Evolutionary conservation across 2,113 vertebrate species (phyloP), one percentile per base, ranked within the genome.

Genomic region (Alethe diademata): DNA sequence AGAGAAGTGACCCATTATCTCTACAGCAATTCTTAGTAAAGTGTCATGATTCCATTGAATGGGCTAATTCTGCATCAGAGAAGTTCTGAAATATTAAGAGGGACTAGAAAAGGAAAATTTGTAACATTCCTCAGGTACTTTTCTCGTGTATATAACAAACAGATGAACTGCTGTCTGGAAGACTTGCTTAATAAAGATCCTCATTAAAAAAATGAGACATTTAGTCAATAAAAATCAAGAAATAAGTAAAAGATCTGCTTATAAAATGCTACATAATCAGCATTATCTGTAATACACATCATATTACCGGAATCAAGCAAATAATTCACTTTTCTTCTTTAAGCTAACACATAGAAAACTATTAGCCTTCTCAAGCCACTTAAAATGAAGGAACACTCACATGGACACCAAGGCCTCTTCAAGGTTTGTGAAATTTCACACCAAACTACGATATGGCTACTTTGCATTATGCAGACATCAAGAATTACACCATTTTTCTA

Each of bases 371-470:
- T 45, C 0, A 2, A 53, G 38, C 35, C 57, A 75, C 45, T 47
- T n/a, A 38, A 87, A 81, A 81, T 19, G 8, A 66, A 89, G 14
- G 28, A 24, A 47, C 42, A 62, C 6, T 54, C 23, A 54, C 4
- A 66, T 1, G 14, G 56, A 65, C 19, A 86, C 5, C 6, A 78
- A 70, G 23, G n/a, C 11, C 20, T 78, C 65, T 56, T 85, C 53
- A 60, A 54, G 9, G 22, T 33, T 45, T 5, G 10, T n/a, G 40
- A 85, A 71, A 85, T 71, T 87, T 64, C 61, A 62, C 17, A 74
- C 6, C 20, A 48, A 74, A 60, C 61, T 26, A 15, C 0, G 2
- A 1, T 14, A 69, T 19, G 12, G 23, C 22, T 47, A n/a, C 35
- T 64, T 73, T 38, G 51, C 23, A 23, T 81, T 47, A 78, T 0